Conservation (phyloP, 2,113 vertebrate genomes). For the Nothoprocta perdicaria region DNA sequence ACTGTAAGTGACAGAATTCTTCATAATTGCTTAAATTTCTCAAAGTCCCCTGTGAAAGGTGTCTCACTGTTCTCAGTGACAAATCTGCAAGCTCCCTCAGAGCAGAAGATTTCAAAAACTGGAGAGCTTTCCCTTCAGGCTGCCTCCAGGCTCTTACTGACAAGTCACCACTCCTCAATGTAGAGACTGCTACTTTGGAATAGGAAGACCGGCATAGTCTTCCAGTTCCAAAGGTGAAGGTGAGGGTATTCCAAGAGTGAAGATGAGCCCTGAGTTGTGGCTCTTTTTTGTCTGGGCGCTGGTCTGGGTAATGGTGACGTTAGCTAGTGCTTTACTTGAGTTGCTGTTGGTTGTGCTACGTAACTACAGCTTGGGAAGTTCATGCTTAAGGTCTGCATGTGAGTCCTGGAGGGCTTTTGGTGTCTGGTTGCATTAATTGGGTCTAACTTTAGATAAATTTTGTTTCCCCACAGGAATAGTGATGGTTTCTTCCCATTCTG, state of each 20-base stretch:
- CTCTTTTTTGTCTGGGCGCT: background rate
- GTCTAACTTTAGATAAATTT: constrained; percentile 20
- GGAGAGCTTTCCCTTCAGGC: background rate
- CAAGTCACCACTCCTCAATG: background rate
- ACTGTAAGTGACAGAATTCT: background rate
- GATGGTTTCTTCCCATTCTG: background rate
- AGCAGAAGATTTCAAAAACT: background rate
- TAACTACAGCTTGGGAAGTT: background rate
- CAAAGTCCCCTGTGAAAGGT: background rate
- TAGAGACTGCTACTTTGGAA: too few species aligned
- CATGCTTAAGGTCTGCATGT: background rate
- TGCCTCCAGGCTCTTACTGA: background rate
- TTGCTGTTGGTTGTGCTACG: background rate
- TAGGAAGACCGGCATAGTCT: background rate
- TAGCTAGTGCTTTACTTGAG: background rate
- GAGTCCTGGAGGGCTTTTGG: background rate
- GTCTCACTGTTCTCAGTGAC: background rate
- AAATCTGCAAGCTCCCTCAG: background rate
- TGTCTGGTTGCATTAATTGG: background rate
- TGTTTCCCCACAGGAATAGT: background rate
- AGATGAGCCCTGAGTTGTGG: background rate
- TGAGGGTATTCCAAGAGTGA: background rate
- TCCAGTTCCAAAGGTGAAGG: too few species aligned
- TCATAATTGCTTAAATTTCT: background rate
- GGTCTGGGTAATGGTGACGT: background rate